Base-by-base conservation (phyloP, 2,113 vertebrate species). In the Microcebus lehilahytsara region DNA sequence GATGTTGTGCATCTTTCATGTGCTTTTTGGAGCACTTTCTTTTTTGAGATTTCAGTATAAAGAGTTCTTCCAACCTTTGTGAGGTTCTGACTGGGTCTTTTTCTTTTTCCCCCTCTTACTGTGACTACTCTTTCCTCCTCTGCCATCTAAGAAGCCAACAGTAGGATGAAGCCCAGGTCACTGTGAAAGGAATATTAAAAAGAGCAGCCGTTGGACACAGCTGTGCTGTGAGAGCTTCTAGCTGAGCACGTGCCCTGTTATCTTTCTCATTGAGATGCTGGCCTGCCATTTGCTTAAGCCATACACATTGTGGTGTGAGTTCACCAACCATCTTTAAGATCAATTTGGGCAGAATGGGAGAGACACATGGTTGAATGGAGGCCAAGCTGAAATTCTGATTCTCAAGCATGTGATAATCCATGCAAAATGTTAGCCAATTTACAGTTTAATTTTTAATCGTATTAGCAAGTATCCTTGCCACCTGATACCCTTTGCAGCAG, bases 151-250 rank as follows among this genome's bases (percentile, higher is more conserved):
- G 89, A 93, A 96, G 17, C 91, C 85, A 72, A 56, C 51, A 56
- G 25, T 0, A 4, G 81, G 90, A 25, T 2, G 5, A 5, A 10
- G 16, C 66, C 8, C 42, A 75, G 30, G 64, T 40, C 34, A 10
- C 51, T 40, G 62, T 71, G 87, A 71, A 72, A 42, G 89, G 83
- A 78, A 53, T 72, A 75, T 85, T 90, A 20, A 83, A 69, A 95
- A 92, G 93, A 72, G 64, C 87, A 94, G 85, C 97, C 96, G 83
- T 40, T 92, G 87, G 69, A 56, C 75, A 96, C 88, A 91, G 85
- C 92, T 96, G 72, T 93, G 92, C 96, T 46, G 30, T 13, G 27
- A 93, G 85, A 81, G 2, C 67, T 69, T 42, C 71, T 88, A 92
- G 72, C 5, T 66, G 27, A 86, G 58, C 9, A 0, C 64, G 19